phyloP scores from a whole-genome alignment of 2,797 vertebrate species.

The Amblyraja radiata region DNA sequence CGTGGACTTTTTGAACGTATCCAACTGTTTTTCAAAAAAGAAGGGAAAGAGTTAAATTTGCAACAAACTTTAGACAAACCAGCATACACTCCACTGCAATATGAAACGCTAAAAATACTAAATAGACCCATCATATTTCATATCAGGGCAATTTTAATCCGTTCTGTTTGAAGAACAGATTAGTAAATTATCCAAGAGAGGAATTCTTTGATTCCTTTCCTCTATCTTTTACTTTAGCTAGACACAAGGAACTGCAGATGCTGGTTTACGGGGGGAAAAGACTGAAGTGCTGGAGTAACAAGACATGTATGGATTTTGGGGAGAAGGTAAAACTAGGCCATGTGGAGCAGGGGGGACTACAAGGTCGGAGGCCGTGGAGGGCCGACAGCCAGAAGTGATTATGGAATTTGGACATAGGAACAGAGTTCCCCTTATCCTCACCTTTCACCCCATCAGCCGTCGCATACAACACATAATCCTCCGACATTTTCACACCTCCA shows the following conservation, averaged over 20 bases:
- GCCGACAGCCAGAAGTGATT: too few relatives aligned
- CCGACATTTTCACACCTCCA: too few relatives aligned
- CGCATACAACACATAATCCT: too few relatives aligned
- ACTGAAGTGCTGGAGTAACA: too few relatives aligned
- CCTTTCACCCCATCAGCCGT: too few relatives aligned
- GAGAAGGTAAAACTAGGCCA: too few relatives aligned
- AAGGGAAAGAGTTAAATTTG: slow-evolving; percentile 45
- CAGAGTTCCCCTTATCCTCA: too few relatives aligned
- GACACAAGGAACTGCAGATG: too few relatives aligned
- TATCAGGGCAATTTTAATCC: not conserved
- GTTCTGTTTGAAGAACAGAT: not conserved
- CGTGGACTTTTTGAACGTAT: slow-evolving; percentile 67
- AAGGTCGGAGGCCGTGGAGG: too few relatives aligned
- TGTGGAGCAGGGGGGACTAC: too few relatives aligned
- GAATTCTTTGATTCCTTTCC: not conserved
- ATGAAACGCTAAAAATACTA: not conserved
- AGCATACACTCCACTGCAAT: not conserved
- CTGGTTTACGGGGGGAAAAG: not conserved
- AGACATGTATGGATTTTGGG: too few relatives aligned
- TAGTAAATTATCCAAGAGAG: not conserved
- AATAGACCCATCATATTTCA: not conserved
- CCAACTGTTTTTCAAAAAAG: slow-evolving; percentile 64
- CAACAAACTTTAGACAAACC: slow-evolving; percentile 35
- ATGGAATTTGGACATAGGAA: too few relatives aligned
- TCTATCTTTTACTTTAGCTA: not conserved